Base-by-base conservation (phyloP, 2,888 invertebrate genomes). In the Electrophaes corylata region DNA sequence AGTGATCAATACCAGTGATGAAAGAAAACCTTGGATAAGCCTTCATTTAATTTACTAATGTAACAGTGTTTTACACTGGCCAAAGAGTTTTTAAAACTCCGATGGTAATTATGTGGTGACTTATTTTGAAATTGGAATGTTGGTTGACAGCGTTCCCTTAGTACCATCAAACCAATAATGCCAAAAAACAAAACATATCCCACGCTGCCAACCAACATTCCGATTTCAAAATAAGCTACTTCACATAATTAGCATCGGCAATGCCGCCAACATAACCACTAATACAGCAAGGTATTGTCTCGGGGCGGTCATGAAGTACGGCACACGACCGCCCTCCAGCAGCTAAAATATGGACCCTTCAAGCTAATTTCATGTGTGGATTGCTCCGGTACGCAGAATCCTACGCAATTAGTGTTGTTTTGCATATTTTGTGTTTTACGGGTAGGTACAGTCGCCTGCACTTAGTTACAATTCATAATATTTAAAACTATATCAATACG, bases 221-320 rank as follows among this genome's bases (percentile, higher is more conserved):
- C 44, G 53, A 44, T 48, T 58, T 45, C 53, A 53, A 58, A 58
- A 53, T 41, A 26, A 29, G 58, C 58, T 58, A 58, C 58, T 58
- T 53, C 52, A 44, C 57, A 52, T 58, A 58, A 58, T 58, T 58
- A 58, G 52, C 33, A 51, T 33, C 37, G 29, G 20, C 55, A 66
- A 41, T 60, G 57, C 57, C 60, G 57, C 63, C 63, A 60, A 57
- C 60, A 31, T 16, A 41, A 35, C 20, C 48, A 43, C 54, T 65
- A 65, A 65, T 65, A 65, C 64, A 51, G 60, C 40, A 52, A 52
- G 39, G 56, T 65, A 50, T 62, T 72, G 67, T 72, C 72, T 70
- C 48, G 65, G 29, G 72, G 72, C 72, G 57, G 57, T 72, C 72
- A 69, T 70, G 72, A 67, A 41, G 66, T 68, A 59, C 45, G 54